Percentiles rank a stretch among this genome's conserved stretches.
These are phyloP conservation scores for Oenanthe oenanthe DNA, from an alignment of 2,113 vertebrate species.

Conservation along the genomic window DNA sequence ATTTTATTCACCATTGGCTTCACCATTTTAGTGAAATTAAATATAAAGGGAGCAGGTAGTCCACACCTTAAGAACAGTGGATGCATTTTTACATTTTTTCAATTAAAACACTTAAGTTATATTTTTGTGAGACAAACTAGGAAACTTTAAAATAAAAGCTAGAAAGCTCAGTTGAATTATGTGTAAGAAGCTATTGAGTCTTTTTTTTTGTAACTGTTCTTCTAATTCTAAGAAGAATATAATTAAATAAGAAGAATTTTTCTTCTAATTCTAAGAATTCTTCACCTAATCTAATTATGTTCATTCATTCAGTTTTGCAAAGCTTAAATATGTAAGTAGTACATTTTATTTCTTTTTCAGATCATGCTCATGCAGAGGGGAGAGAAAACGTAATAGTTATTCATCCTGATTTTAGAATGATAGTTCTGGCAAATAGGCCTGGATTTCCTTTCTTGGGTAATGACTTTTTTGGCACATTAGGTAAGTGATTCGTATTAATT, in stretches of 20 bases:
- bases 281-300: not conserved
- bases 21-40: not conserved
- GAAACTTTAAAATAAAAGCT: not conserved
- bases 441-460: constrained; percentile 98
- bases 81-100: not conserved
- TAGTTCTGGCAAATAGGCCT: constrained; percentile 94
- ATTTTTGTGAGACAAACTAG: not conserved
- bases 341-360: constrained; percentile 71
- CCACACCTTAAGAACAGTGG: not conserved
- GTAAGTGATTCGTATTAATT: constrained; percentile 72
- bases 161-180: not conserved
- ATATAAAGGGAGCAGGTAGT: not conserved
- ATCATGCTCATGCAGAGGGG: constrained; percentile 69
- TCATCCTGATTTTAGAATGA: constrained; percentile 97
- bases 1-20: not conserved
- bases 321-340: not conserved
- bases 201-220: not conserved
- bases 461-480: constrained; percentile 95
- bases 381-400: constrained; percentile 85
- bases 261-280: not conserved
- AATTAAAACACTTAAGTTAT: not conserved
- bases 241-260: not conserved
- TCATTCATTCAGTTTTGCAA: not conserved
- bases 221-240: not conserved
- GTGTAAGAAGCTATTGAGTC: not conserved